Evolutionary conservation across 2,888 invertebrate genomes (phyloP).

Genomic region (Oxycera nigricornis): DNA sequence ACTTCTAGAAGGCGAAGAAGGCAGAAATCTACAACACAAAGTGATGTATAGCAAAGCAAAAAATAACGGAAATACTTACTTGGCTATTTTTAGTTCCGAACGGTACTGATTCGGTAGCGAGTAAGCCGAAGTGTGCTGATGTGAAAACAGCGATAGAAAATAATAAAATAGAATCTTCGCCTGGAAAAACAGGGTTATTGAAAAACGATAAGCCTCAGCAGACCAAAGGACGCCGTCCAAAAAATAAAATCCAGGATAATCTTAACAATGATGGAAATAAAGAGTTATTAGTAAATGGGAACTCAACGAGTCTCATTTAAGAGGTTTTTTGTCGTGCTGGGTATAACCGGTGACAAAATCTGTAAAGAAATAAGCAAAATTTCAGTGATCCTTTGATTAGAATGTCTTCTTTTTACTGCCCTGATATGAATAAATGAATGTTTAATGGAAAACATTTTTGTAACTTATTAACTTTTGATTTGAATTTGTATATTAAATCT

Average conservation of each 20-base stretch:
- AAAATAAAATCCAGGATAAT: conserved; percentile 45
- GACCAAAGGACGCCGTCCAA: conserved; percentile 53
- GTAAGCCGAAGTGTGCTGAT: conserved; percentile 53
- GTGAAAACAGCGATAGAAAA: conserved; percentile 43
- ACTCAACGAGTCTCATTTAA: conserved; percentile 50
- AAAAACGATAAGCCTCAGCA: conserved; percentile 51
- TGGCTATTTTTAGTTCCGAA: conserved; percentile 52
- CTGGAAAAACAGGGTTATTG: conserved; percentile 50
- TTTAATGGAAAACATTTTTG: background rate
- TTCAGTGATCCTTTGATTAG: background rate
- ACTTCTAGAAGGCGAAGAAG: conserved; percentile 60
- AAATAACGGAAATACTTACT: background rate
- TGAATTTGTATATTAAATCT: conserved; percentile 16
- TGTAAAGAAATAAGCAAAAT: background rate
- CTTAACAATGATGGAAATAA: conserved; percentile 56
- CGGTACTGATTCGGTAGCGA: conserved; percentile 58
- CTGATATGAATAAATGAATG: background rate
- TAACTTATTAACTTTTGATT: conserved; percentile 16
- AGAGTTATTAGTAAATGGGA: conserved; percentile 61
- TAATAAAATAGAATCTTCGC: conserved; percentile 52
- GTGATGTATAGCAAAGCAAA: background rate
- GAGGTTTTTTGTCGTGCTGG: background rate
- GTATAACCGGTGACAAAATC: background rate
- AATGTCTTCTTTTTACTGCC: background rate
- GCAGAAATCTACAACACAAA: conserved; percentile 58